Evolutionary conservation across 2,888 invertebrate genomes (phyloP), one percentile per base, ranked within the genome.

Genomic region (Lasius fuliginosus): DNA sequence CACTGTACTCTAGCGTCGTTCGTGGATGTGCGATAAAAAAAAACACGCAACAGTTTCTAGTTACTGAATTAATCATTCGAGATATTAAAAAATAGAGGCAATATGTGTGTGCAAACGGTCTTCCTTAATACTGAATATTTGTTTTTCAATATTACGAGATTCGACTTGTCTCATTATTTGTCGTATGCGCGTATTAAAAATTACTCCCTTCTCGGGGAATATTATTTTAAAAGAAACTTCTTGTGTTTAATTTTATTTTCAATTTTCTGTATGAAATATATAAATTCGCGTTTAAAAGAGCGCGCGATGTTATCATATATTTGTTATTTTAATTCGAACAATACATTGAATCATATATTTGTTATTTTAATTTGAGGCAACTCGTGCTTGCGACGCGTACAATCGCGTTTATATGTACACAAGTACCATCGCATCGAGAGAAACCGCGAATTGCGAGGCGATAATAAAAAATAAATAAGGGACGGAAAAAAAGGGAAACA

Each of bases 391-490:
- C 23, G n/a, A 49, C 15, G 15, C 49, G 18, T n/a, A 40, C 40
- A 40, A 40, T 65, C 56, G 40, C 53, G 1, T 73, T 74, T 62
- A 42, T 42, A 3, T n/a, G 15, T 46, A 46, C 46, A n/a, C 30
- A 30, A 18, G n/a, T 58, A 8, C 11, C 11, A 58, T 56, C 12
- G 40, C 23, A 8, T 36, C 40, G 56, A 30, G 30, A 58, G 69
- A 30, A 58, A 46, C 15, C n/a, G 77, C 27, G 67, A 36, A 30
- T 36, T 42, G 42, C 69, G 46, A 69, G 23, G 46, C 58, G 46
- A 58, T 18, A 56, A 73, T 75, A 74, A 73, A 81, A 81, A 74
- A 74, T 79, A 81, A 60, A 68, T 75, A 76, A 71, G 71, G 4
- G 6, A 15, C 30, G 49, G 33, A 42, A 12, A 42, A 3, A 40